Evolutionary conservation across 2,113 vertebrate species (phyloP), one percentile per base, ranked within the genome.

Genomic region (Glaucomys volans): DNA sequence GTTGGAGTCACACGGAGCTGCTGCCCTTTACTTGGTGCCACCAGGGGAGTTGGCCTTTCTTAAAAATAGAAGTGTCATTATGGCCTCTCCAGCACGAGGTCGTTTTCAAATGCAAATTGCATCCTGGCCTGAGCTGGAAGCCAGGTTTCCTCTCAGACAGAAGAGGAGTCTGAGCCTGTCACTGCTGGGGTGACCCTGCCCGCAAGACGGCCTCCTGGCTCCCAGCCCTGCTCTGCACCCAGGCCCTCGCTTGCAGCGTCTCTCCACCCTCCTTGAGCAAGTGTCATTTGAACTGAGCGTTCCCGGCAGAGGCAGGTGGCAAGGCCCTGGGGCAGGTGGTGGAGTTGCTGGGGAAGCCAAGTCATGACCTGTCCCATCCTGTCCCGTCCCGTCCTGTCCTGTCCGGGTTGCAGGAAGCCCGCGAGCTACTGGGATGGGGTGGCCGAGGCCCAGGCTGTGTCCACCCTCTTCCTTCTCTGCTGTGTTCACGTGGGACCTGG

Each of bases 31-130:
- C 89, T 95, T 74, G 93, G 96, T 26, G 0, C 88, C 90, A 72
- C 96, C 95, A 8, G 26, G 86, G 74, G 95, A 95, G 94, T 4
- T 26, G 64, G 94, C 92, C 96, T 96, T 95, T 93, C 94, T 93
- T 87, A 95, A 95, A 97, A 96, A 97, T 84, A 96, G 95, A 94
- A 90, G 69, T 7, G 3, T 80, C 94, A 37, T 90, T 85, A 69
- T 0, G 1, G 0, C 14, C 22, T 37, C 87, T 50, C 52, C 40
- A 2, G 44, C 69, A 0, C 9, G 94, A 82, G 83, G 54, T 4
- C n/a, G 30, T n/a, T 69, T 80, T 79, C 95, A 91, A 47, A 93
- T n/a, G 90, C 87, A 91, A 79, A 71, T 40, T 13, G 69, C 20
- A 0, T 32, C 76, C 42, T 57, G 0, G 8, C 47, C 47, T 4